These are phyloP conservation scores for Gastrophryne carolinensis DNA, from an alignment of 2,797 vertebrate species.

Conservation along the genomic window DNA sequence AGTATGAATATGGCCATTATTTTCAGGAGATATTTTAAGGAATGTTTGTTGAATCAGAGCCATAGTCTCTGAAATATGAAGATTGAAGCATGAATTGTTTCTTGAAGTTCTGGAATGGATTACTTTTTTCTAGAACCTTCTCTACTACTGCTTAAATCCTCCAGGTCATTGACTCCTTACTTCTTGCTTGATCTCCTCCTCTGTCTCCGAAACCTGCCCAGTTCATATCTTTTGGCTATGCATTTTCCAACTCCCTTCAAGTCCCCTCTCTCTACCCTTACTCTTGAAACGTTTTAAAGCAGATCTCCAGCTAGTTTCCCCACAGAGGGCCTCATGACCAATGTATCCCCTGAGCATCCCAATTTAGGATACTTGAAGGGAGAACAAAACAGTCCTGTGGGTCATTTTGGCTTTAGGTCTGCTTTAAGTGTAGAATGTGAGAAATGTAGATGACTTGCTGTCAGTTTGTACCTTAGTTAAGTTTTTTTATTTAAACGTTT, in stretches of 20 bases:
- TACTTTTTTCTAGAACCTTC: constrained; percentile 5
- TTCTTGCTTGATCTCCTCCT: constrained; percentile 54
- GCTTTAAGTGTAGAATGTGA: constrained; percentile 62
- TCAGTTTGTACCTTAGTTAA: constrained; percentile 65
- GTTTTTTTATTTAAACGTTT: constrained; percentile 63
- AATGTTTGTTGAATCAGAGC: too few relatives aligned
- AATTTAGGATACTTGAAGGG: too few relatives aligned
- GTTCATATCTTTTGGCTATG: constrained; percentile 33
- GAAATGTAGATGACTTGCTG: constrained; percentile 65
- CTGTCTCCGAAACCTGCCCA: constrained; percentile 43
- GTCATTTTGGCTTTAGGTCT: too few relatives aligned
- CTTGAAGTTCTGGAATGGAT: neutral
- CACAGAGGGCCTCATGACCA: too few relatives aligned
- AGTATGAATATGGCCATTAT: too few relatives aligned
- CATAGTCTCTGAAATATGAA: too few relatives aligned
- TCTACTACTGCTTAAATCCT: constrained; percentile 49
- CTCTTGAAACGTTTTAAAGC: constrained; percentile 65
- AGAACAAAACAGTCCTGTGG: too few relatives aligned
- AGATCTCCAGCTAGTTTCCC: too few relatives aligned
- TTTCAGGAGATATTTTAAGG: too few relatives aligned
- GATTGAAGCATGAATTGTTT: too few relatives aligned
- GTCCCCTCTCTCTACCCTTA: constrained; percentile 56
- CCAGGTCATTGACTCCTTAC: constrained; percentile 38
- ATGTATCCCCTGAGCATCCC: too few relatives aligned
- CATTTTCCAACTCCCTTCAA: constrained; percentile 23